These are phyloP conservation scores for Andrena haemorrhoa DNA, from an alignment of 2,888 invertebrate species.

Conservation along the genomic window DNA sequence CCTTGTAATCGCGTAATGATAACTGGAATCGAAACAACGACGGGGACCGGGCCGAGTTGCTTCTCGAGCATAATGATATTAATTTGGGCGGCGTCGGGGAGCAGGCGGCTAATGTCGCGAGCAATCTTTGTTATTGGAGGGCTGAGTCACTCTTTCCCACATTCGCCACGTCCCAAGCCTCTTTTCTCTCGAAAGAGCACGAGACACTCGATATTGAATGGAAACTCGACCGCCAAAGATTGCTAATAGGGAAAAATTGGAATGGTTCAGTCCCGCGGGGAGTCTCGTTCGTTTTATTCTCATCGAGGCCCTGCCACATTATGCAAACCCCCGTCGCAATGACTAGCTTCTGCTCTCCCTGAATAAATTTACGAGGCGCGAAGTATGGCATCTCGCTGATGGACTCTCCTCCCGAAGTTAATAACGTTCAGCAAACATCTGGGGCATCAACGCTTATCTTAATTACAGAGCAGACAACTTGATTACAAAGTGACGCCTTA, in stretches of 20 bases:
- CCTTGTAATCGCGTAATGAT: constrained; percentile 67
- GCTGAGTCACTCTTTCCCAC: too few species aligned
- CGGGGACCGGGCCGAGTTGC: constrained; percentile 40
- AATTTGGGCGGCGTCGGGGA: constrained; percentile 71
- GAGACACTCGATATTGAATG: constrained; percentile 3
- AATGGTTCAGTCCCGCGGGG: constrained; percentile 22
- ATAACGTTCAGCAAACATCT: constrained; percentile 67
- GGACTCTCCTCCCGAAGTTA: constrained; percentile 59
- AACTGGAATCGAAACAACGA: constrained; percentile 71
- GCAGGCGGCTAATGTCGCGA: constrained; percentile 63
- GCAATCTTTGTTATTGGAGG: too few species aligned
- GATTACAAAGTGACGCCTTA: constrained; percentile 70
- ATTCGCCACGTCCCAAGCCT: too few species aligned
- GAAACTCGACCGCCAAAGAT: constrained; percentile 5
- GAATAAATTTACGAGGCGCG: constrained; percentile 62
- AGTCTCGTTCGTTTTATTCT: constrained; percentile 38
- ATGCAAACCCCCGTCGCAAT: constrained; percentile 54
- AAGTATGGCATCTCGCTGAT: constrained; percentile 51
- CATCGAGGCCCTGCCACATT: constrained; percentile 33
- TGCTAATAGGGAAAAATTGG: constrained; percentile 14
- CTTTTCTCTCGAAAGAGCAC: not conserved
- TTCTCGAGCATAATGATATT: constrained; percentile 73
- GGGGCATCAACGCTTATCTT: constrained; percentile 61
- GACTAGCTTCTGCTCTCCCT: constrained; percentile 39
- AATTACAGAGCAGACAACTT: constrained; percentile 69